Evolutionary conservation across 2,113 vertebrate species (phyloP).

Genomic region (Gallinago media): DNA sequence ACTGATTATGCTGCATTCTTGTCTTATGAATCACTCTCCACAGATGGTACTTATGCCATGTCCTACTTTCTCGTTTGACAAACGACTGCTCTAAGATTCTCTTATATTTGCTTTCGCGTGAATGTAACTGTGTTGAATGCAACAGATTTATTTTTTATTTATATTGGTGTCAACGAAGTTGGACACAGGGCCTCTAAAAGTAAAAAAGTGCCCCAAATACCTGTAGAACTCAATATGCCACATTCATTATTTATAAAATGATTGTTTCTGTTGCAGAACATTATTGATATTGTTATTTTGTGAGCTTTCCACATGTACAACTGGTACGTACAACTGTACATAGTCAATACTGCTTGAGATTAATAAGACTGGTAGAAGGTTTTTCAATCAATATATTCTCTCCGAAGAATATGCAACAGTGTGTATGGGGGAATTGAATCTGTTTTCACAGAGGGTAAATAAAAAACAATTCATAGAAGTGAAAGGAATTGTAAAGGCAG

Average conservation of each 20-base stretch:
- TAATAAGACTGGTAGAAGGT: conserved; percentile 50
- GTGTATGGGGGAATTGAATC: not conserved
- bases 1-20: conserved; percentile 63
- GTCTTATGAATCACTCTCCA: conserved; percentile 62
- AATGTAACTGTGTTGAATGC: not conserved
- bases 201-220: conserved; percentile 46
- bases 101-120: not conserved
- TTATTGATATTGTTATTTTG: conserved; percentile 63
- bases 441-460: conserved; percentile 41
- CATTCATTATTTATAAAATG: conserved; percentile 61
- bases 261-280: conserved; percentile 51
- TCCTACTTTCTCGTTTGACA: conserved; percentile 52
- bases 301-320: conserved; percentile 34
- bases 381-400: conserved; percentile 51
- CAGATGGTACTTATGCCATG: conserved; percentile 65
- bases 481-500: not conserved
- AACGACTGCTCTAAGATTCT: conserved; percentile 24
- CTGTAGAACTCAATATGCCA: conserved; percentile 1
- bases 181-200: not conserved
- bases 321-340: conserved; percentile 31
- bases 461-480: conserved; percentile 11
- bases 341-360: conserved; percentile 59
- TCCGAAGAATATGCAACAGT: conserved; percentile 36
- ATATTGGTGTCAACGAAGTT: not conserved
- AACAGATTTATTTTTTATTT: conserved; percentile 23